Evolutionary conservation across 92 coral and sea anemone species (phyloP).

Genomic region (Phenganax subtilis): DNA sequence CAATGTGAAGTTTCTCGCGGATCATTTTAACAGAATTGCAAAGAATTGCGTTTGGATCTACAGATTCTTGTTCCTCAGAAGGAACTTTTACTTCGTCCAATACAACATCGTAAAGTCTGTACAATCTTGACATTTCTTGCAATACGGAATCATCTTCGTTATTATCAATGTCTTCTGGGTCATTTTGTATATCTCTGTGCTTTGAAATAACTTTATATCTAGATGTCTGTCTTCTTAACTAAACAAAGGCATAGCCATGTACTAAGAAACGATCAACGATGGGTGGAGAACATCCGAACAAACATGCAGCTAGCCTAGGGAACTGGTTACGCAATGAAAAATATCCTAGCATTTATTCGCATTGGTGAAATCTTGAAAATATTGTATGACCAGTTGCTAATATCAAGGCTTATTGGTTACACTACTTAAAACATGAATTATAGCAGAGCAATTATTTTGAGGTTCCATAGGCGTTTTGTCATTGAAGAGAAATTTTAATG

Average conservation of each 20-base stretch:
- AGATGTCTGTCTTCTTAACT: constrained; percentile 75
- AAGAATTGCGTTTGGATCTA: constrained; percentile 65
- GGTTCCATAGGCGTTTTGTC: not conserved
- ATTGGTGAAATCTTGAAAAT: too few relatives aligned
- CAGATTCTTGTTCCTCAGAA: constrained; percentile 35
- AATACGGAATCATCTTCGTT: not conserved
- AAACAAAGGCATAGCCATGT: not conserved
- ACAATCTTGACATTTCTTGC: constrained; percentile 67
- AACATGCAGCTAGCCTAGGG: too few relatives aligned
- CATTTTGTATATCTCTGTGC: constrained; percentile 49
- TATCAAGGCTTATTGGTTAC: not conserved
- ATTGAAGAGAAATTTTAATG: too few relatives aligned
- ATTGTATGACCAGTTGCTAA: too few relatives aligned
- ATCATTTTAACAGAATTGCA: constrained; percentile 95
- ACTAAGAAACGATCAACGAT: too few relatives aligned
- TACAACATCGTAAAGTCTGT: constrained; percentile 71
- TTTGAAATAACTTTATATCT: constrained; percentile 76
- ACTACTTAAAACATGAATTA: not conserved
- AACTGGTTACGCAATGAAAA: too few relatives aligned
- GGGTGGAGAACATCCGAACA: too few relatives aligned
- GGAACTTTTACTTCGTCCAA: constrained; percentile 50
- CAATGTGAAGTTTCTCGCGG: constrained; percentile 78
- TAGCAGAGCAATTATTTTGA: not conserved
- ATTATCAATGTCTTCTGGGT: constrained; percentile 7
- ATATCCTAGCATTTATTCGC: too few relatives aligned